Evolutionary conservation across 1,140 invertebrate genomes (phyloP), one percentile per base, ranked within the genome.

Genomic region (Atta cephalotes): DNA sequence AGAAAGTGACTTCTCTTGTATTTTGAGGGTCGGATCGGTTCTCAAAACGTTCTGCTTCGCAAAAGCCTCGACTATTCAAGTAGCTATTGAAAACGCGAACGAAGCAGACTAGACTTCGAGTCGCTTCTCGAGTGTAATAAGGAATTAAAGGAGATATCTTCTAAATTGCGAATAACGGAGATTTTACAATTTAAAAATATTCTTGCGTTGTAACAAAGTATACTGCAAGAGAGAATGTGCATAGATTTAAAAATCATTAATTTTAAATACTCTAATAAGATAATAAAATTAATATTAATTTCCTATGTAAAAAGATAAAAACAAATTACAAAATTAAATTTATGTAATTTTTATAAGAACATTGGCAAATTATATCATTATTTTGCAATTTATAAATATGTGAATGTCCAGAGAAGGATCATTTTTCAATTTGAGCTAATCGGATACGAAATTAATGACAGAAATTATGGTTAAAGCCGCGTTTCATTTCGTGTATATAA

Each of bases 31-130:
- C 31, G 65, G 25, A 49, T 76, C 56, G 80, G 21, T 49, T 74
- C 70, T 84, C 45, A 49, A 74, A 62, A 84, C 39, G 80, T 49
- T 76, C 80, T 84, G 56, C 80, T 74, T 76, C 39, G 70, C 56
- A 49, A 49, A 74, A 84, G 58, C 28, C 45, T 49, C 80, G 18
- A 18, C 16, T 56, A 49, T 82, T 82, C 39, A 74, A 84, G 80
- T 71, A 49, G 80, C 56, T 84, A 74, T 84, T 72, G 80, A 74
- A 84, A 84, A 84, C 53, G 80, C 80, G 56, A 49, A 82, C 80
- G 80, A 51, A 76, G 70, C 80, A 84, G 70, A 82, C 66, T 82
- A 82, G 79, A 49, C 21, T 82, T 31, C 21, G 53, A 68, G 53
- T 74, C 53, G 66, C 25, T 21, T 45, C 21, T 74, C 31, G 39